A percentile compares a stretch with the other conserved stretches of the same genome.
Conservation (phyloP, 1,140 invertebrate genomes). For the Planococcus citri region DNA sequence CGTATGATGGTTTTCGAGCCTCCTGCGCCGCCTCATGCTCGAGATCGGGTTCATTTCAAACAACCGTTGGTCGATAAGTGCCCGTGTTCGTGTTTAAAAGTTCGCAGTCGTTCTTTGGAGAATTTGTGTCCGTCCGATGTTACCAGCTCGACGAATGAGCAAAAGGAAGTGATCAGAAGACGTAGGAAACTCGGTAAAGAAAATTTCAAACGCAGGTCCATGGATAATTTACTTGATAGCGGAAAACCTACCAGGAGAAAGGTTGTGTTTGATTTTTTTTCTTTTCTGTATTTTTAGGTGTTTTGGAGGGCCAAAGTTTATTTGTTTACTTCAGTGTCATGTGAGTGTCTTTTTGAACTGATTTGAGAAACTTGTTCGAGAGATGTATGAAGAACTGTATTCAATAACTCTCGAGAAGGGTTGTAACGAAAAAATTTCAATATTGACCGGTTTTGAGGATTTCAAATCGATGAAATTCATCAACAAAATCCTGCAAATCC, state of each 20-base stretch:
- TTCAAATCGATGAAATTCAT: too few relatives aligned
- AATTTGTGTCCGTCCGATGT: conserved; percentile 45
- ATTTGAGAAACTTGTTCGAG: too few relatives aligned
- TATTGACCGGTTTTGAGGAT: too few relatives aligned
- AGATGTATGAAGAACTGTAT: too few relatives aligned
- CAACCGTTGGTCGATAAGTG: conserved; percentile 9
- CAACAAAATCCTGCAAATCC: too few relatives aligned
- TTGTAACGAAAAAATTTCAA: too few relatives aligned
- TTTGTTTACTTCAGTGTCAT: too few relatives aligned
- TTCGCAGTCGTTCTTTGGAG: conserved; percentile 43
- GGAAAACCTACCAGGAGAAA: neutral
- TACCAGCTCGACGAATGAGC: conserved; percentile 37
- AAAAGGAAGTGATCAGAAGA: neutral
- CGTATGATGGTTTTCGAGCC: neutral
- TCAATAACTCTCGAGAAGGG: too few relatives aligned
- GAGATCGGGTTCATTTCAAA: neutral
- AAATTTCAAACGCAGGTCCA: conserved; percentile 42
- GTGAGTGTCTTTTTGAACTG: too few relatives aligned
- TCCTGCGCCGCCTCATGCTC: neutral
- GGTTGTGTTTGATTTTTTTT: neutral
- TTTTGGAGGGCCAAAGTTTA: too few relatives aligned
- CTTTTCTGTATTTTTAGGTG: neutral
- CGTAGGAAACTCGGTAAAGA: conserved; percentile 35
- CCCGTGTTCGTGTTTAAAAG: neutral
- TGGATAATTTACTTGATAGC: conserved; percentile 48